phyloP scores from a whole-genome alignment of 1,140 invertebrate genomes.

The Apis dorsata region DNA sequence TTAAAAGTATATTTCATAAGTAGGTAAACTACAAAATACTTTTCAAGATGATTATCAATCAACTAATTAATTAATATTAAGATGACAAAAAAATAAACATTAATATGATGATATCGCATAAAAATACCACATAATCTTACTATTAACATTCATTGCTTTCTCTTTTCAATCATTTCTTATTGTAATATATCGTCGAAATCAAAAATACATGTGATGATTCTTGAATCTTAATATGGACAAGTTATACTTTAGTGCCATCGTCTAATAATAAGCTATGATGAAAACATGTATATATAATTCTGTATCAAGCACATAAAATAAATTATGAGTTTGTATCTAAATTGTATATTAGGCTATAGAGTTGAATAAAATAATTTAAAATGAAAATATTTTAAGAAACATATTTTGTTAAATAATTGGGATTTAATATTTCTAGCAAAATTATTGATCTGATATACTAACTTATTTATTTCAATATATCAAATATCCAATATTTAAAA shows the following conservation, averaged over 20 bases:
- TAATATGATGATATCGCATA: constrained; percentile 2
- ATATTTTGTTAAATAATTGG: not conserved
- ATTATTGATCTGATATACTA: not conserved
- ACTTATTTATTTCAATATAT: not conserved
- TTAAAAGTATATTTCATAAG: not conserved
- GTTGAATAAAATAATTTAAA: not conserved
- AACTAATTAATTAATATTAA: constrained; percentile 40
- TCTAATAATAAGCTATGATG: constrained; percentile 37
- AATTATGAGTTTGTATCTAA: constrained; percentile 27
- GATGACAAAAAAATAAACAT: constrained; percentile 3
- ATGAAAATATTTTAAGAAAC: constrained; percentile 7
- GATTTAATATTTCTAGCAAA: not conserved
- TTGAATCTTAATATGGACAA: constrained; percentile 25
- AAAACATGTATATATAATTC: constrained; percentile 35
- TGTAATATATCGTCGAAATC: not conserved
- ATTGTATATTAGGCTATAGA: constrained; percentile 13
- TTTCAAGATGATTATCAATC: constrained; percentile 9
- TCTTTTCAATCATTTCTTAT: not conserved
- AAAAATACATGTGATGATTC: constrained; percentile 2
- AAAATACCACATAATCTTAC: constrained; percentile 17
- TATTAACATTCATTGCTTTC: constrained; percentile 12
- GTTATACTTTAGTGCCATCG: constrained; percentile 55
- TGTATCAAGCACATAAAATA: not conserved
- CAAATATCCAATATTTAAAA: not conserved
- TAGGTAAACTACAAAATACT: constrained; percentile 19